phyloP scores from a whole-genome alignment of 2,888 invertebrate species.

The Eurois occulta region DNA sequence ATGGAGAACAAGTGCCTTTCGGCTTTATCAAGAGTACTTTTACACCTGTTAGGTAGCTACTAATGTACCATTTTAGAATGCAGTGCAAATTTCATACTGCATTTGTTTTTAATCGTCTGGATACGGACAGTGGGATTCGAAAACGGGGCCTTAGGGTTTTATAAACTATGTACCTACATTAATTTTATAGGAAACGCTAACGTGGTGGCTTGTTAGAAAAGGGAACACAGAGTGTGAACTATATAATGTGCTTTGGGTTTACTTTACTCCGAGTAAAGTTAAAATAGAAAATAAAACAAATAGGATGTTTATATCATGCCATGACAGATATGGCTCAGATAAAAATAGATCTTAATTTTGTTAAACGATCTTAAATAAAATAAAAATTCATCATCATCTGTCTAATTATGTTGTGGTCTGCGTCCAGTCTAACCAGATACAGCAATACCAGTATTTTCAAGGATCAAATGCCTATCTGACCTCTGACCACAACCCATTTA shows the following conservation, averaged over 20 bases:
- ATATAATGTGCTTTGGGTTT: neutral
- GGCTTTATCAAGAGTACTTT: too few relatives aligned
- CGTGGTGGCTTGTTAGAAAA: neutral
- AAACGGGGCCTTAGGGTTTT: neutral
- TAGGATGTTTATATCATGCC: too few relatives aligned
- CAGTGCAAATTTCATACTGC: neutral
- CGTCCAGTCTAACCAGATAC: neutral
- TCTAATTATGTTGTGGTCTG: neutral
- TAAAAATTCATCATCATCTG: neutral
- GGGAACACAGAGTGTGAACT: neutral
- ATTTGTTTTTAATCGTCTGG: neutral
- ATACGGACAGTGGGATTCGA: neutral
- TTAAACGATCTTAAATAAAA: neutral
- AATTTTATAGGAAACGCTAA: neutral
- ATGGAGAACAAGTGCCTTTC: too few relatives aligned
- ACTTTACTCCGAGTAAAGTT: too few relatives aligned
- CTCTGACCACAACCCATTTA: too few relatives aligned
- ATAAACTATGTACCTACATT: rapidly evolving
- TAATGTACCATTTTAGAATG: neutral
- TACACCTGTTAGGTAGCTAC: too few relatives aligned
- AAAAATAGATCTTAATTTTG: neutral
- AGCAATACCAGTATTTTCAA: too few relatives aligned
- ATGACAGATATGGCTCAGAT: neutral
- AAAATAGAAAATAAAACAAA: too few relatives aligned
- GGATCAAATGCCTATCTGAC: neutral